phyloP scores from a whole-genome alignment of 1,140 invertebrate genomes.

The Drosophila ananassae region DNA sequence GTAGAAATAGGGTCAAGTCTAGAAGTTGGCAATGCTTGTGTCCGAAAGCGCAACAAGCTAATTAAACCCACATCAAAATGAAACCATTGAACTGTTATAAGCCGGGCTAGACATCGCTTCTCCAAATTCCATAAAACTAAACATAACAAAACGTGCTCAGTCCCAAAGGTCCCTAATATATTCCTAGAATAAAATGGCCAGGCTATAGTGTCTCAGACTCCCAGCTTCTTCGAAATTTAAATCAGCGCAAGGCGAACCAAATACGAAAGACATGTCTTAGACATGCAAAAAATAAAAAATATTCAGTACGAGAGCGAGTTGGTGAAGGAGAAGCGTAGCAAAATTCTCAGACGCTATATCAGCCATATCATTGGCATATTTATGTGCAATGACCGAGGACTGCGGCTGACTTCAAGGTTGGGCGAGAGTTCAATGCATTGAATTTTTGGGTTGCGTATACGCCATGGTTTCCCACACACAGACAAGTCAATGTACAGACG shows the following conservation, averaged over 20 bases:
- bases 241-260: conserved; percentile 26
- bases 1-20: conserved; percentile 34
- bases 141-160: conserved; percentile 17
- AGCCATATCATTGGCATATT: conserved; percentile 62
- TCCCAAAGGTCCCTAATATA: conserved; percentile 5
- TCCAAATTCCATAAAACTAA: conserved; percentile 11
- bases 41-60: conserved; percentile 44
- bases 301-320: neutral
- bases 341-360: conserved; percentile 19
- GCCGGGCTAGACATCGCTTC: conserved; percentile 47
- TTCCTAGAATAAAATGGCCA: conserved; percentile 1
- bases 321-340: neutral
- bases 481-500: conserved; percentile 12
- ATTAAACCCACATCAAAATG: conserved; percentile 74
- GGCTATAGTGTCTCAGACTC: no score
- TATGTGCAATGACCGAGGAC: conserved; percentile 39
- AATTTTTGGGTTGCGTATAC: conserved; percentile 53
- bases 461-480: conserved; percentile 17
- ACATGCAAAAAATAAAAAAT: conserved; percentile 46
- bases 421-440: conserved; percentile 64
- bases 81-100: conserved; percentile 70
- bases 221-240: conserved; percentile 51
- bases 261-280: conserved; percentile 47
- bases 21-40: conserved; percentile 15
- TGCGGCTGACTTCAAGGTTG: conserved; percentile 27